These are phyloP conservation scores for Drosophila albomicans DNA, from an alignment of 1,140 invertebrate species.

Conservation along the genomic window DNA sequence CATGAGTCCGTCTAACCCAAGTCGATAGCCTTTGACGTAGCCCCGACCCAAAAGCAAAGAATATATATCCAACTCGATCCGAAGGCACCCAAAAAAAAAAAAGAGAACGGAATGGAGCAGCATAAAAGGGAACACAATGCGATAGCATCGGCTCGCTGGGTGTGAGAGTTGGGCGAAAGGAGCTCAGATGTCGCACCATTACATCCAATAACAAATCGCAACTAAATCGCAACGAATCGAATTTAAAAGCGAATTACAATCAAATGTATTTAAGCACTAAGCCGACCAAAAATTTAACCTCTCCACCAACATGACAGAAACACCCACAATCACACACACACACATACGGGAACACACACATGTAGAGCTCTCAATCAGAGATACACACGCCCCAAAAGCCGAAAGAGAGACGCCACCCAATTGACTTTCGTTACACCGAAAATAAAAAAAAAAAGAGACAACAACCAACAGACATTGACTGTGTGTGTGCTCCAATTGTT, in stretches of 20 bases:
- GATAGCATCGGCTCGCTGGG: neutral
- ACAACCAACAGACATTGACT: slow-evolving; percentile 17
- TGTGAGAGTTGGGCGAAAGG: neutral
- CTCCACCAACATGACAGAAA: neutral
- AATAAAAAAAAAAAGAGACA: slow-evolving; percentile 40
- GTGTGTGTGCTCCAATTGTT: slow-evolving; percentile 65
- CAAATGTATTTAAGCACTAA: slow-evolving; percentile 81
- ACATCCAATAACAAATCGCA: slow-evolving; percentile 79
- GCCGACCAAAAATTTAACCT: slow-evolving; percentile 74
- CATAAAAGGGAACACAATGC: neutral
- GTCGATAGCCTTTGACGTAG: slow-evolving; percentile 43
- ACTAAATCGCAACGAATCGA: slow-evolving; percentile 74
- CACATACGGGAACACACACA: neutral
- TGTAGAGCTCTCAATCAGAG: slow-evolving; percentile 22
- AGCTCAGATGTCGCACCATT: slow-evolving; percentile 81
- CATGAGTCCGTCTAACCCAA: slow-evolving; percentile 49
- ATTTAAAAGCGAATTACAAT: slow-evolving; percentile 83
- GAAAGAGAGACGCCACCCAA: slow-evolving; percentile 47
- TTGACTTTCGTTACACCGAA: slow-evolving; percentile 65
- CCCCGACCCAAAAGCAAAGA: slow-evolving; percentile 29
- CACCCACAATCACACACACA: slow-evolving; percentile 8
- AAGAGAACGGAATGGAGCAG: too few species aligned
- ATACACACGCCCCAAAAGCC: slow-evolving; percentile 12
- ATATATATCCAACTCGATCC: slow-evolving; percentile 6
- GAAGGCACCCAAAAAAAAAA: slow-evolving; percentile 6